These are phyloP conservation scores for Otolemur crassicaudatus DNA, from an alignment of 2,797 vertebrate genomes.

Conservation along the genomic window DNA sequence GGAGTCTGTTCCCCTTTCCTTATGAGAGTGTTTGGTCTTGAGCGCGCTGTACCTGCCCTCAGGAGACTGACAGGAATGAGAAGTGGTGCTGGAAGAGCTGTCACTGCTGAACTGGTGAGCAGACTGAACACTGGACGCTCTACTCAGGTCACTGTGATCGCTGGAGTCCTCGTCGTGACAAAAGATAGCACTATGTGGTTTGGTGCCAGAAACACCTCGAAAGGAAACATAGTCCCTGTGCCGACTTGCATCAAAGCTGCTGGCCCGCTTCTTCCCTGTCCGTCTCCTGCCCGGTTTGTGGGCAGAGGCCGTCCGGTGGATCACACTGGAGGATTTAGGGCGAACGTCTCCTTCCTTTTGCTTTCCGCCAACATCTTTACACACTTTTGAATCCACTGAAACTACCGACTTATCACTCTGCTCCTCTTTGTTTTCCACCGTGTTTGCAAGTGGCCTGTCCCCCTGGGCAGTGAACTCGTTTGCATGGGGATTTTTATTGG, in stretches of 20 bases:
- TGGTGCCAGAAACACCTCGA: constrained; percentile 91
- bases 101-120: constrained; percentile 95
- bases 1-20: constrained; percentile 85
- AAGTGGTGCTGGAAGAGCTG: constrained; percentile 96
- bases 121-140: constrained; percentile 96
- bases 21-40: constrained; percentile 90
- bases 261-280: constrained; percentile 96
- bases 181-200: constrained; percentile 94
- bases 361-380: constrained; percentile 87
- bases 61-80: constrained; percentile 95
- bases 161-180: constrained; percentile 96
- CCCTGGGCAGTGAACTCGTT: constrained; percentile 92
- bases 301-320: constrained; percentile 93
- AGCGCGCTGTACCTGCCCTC: constrained; percentile 92
- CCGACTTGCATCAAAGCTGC: constrained; percentile 97
- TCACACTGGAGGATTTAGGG: constrained; percentile 91
- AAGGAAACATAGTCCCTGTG: constrained; percentile 95
- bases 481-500: constrained; percentile 98
- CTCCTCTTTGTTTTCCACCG: constrained; percentile 85
- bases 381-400: constrained; percentile 84
- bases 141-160: constrained; percentile 98
- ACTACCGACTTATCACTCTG: constrained; percentile 83
- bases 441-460: constrained; percentile 82
- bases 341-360: constrained; percentile 90
- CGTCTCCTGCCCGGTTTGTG: constrained; percentile 92